Evolutionary conservation across 2,888 invertebrate genomes (phyloP), one percentile per base, ranked within the genome.

Genomic region (Callimorpha dominula): DNA sequence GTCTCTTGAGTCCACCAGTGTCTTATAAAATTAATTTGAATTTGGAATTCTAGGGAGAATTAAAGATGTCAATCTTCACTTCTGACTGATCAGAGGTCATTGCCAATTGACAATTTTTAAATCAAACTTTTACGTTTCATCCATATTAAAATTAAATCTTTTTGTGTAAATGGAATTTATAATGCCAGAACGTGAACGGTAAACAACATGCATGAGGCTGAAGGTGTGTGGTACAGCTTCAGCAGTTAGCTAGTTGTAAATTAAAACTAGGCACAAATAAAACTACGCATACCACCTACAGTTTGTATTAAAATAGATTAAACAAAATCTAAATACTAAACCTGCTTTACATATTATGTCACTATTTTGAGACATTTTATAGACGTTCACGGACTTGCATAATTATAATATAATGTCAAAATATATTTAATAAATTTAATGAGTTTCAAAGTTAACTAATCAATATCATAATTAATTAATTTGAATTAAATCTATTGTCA

Each of bases 391-490:
- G 12, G 62, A 65, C 67, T 65, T 63, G 2, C 31, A 31, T 46
- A 46, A n/a, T 54, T 60, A 74, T 72, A 75, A 66, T 66, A 71
- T 71, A 74, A 65, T 0, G 42, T 54, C 31, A 11, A n/a, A 63
- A 69, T 68, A 60, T 62, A 76, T 78, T 60, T 78, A 80, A 80
- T 85, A 81, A 84, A 82, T 83, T 77, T 80, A 71, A 57, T n/a
- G 17, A 65, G 73, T 74, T 74, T 70, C 54, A 79, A 79, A 83
- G 20, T 79, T 57, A 77, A 72, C 43, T 54, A 42, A 72, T 80
- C 75, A 74, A 76, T 76, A 68, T 77, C 74, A 76, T 79, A 76
- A 78, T 77, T 73, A 76, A 77, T 70, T 77, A 31, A 80, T 76
- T 76, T 68, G 72, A 74, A 76, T 77, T 62, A 71, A 73, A 77